These are phyloP conservation scores for Catocala nupta DNA, from an alignment of 2,888 invertebrate species.

Conservation along the genomic window DNA sequence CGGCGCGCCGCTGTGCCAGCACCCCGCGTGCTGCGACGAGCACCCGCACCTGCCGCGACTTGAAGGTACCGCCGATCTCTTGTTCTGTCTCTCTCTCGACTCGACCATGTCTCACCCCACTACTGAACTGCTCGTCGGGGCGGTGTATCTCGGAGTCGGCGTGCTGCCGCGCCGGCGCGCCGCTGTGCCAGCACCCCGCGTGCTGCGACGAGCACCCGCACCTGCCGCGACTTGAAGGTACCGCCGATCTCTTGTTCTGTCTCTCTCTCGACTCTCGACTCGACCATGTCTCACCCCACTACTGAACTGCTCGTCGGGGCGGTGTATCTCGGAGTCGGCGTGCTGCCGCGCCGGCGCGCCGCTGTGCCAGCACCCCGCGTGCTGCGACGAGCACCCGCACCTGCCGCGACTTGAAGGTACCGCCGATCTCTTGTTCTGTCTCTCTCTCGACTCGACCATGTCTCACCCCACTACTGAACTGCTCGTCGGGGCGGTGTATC, in stretches of 20 bases:
- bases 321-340: slow-evolving; percentile 85
- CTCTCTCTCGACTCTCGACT: no score
- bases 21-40: slow-evolving; percentile 78
- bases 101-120: no score
- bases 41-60: slow-evolving; percentile 55
- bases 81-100: no score
- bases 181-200: slow-evolving; percentile 71
- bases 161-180: slow-evolving; percentile 76
- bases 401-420: slow-evolving; percentile 57
- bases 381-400: slow-evolving; percentile 72
- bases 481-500: slow-evolving; percentile 86
- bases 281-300: no score
- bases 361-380: slow-evolving; percentile 74
- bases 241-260: no score
- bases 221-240: slow-evolving; percentile 57
- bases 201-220: slow-evolving; percentile 75
- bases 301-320: slow-evolving; percentile 77
- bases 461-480: slow-evolving; percentile 64
- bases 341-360: slow-evolving; percentile 75
- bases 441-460: no score
- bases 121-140: slow-evolving; percentile 72
- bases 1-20: slow-evolving; percentile 63
- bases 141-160: slow-evolving; percentile 86
- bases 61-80: slow-evolving; percentile 46
- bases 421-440: no score